Base-by-base conservation (phyloP, 2,113 vertebrate species). In the Turdus rufiventris region DNA sequence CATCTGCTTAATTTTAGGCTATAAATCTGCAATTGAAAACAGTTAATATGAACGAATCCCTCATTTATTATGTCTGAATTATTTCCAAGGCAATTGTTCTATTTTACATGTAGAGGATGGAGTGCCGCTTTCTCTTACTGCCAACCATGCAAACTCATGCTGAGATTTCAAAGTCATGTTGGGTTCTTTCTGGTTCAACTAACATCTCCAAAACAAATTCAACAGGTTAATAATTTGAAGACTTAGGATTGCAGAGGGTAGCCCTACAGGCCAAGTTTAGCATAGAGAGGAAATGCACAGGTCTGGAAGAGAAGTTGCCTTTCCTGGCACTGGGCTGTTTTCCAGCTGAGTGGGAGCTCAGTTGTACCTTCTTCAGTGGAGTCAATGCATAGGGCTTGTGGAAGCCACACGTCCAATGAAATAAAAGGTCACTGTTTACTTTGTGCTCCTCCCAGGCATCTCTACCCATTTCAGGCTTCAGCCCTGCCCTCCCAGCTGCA, bases 1-100 rank as follows among this genome's bases (percentile, higher is more conserved):
- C 66, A 76, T 94, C 89, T 93, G 61, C 84, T 74, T 96, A 91
- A 95, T 93, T 93, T 87, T 87, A 82, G 62, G 36, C 67, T 75
- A 57, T 89, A 92, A 94, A 89, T 94, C 70, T 93, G 67, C 50
- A 73, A 23, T 33, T 85, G 74, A 78, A 93, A 93, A 42, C 51
- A 68, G 40, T 68, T 91, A 91, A 75, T 94, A 28, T 79, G 75
- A 91, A 88, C 14, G 33, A 89, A 65, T 89, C 38, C 24, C 47
- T 54, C n/a, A 54, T 88, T 96, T 94, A 82, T 76, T 82, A 73
- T 82, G 53, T 66, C 81, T 89, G 84, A 95, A 65, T 92, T 91
- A 79, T 85, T 72, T 95, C 87, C 78, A 94, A 89, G 47, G 42
- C 91, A 88, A 66, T 94, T 94, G 48, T 87, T 92, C 80, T 67